Conservation (phyloP, 2,888 invertebrate species). For the Ecdyonurus torrentis region DNA sequence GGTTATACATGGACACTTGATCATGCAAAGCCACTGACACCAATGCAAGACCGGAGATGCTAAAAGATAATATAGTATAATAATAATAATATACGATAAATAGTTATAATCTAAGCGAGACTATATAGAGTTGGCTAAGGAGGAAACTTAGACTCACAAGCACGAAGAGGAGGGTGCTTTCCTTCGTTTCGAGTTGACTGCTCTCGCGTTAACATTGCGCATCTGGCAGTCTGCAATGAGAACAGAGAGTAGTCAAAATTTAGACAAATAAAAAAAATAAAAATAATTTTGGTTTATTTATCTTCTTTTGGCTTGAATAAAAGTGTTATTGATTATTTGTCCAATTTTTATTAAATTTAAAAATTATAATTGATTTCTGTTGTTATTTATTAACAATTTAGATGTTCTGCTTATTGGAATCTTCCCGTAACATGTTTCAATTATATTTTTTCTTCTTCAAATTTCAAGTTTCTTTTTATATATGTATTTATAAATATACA, state of each 20-base stretch:
- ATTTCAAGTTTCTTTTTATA: too few species aligned
- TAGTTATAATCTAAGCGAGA: conserved; percentile 8
- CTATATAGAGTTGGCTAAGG: conserved; percentile 10
- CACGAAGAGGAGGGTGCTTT: conserved; percentile 46
- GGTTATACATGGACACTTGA: conserved; percentile 6
- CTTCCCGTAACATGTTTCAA: too few species aligned
- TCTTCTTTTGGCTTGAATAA: not conserved
- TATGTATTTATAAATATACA: too few species aligned
- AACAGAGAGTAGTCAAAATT: conserved; percentile 38
- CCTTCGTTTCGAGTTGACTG: conserved; percentile 48
- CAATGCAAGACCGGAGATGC: conserved; percentile 14
- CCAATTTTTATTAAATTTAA: too few species aligned
- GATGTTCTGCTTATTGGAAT: too few species aligned
- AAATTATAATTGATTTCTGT: too few species aligned
- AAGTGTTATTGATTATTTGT: not conserved
- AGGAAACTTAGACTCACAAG: conserved; percentile 37
- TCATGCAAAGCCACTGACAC: conserved; percentile 16
- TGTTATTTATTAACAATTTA: too few species aligned
- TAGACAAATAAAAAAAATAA: conserved; percentile 12
- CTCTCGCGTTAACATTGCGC: conserved; percentile 57
- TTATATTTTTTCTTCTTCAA: too few species aligned
- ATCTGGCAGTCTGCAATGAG: conserved; percentile 60
- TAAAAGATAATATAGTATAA: conserved; percentile 6
- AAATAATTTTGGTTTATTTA: not conserved
- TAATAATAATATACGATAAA: not conserved